These are phyloP conservation scores for Melanotaenia parkinsoni DNA, from an alignment of 2,797 vertebrate genomes.

Conservation along the genomic window DNA sequence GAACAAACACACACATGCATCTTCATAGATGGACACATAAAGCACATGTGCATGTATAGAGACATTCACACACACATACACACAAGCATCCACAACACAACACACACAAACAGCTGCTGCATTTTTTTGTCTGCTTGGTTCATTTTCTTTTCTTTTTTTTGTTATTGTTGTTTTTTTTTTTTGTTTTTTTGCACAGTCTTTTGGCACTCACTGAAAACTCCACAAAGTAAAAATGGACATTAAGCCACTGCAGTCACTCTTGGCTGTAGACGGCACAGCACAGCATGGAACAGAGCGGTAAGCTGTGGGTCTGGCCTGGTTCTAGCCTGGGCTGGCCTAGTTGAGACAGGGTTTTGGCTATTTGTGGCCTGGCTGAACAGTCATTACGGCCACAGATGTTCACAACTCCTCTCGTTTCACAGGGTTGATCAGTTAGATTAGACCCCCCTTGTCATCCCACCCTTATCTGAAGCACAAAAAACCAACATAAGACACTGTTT, in stretches of 20 bases:
- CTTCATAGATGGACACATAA: slow-evolving; percentile 17
- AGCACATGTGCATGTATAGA: slow-evolving; percentile 11
- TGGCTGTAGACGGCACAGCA: slow-evolving; percentile 38
- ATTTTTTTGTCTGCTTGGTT: slow-evolving; percentile 67
- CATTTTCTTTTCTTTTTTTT: slow-evolving; percentile 8
- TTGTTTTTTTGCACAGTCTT: slow-evolving; percentile 59
- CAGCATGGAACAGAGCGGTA: slow-evolving; percentile 48
- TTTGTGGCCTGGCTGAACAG: slow-evolving; percentile 60
- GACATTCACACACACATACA: slow-evolving; percentile 1
- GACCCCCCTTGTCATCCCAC: slow-evolving; percentile 1
- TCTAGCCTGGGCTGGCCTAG: slow-evolving; percentile 64
- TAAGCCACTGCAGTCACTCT: slow-evolving; percentile 47
- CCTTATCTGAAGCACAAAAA: slow-evolving; percentile 19
- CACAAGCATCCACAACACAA: slow-evolving; percentile 16
- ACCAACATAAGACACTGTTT: slow-evolving; percentile 36
- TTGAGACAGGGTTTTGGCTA: slow-evolving; percentile 56
- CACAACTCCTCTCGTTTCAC: slow-evolving; percentile 5
- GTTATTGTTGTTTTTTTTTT: not conserved
- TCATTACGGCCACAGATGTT: slow-evolving; percentile 48
- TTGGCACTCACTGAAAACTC: slow-evolving; percentile 56
- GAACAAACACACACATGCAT: slow-evolving; percentile 13
- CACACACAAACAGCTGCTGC: slow-evolving; percentile 69
- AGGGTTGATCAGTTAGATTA: slow-evolving; percentile 45
- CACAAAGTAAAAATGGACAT: slow-evolving; percentile 53
- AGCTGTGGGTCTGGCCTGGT: slow-evolving; percentile 56